Conservation (phyloP, 2,113 vertebrate genomes). For the Prunella himalayana region DNA sequence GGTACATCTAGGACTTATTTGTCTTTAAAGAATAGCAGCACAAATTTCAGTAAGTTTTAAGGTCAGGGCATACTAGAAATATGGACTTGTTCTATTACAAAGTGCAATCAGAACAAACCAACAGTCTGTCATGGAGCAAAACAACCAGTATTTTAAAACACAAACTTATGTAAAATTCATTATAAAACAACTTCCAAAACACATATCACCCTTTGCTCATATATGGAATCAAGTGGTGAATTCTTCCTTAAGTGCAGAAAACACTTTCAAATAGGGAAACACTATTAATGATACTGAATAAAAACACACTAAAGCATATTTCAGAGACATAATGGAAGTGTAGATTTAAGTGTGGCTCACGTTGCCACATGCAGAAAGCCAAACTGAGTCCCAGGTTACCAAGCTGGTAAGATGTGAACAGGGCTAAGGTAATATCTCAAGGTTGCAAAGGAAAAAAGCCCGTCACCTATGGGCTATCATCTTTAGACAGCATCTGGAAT, state of each 20-base stretch:
- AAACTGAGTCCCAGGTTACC: background rate
- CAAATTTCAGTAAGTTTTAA: background rate
- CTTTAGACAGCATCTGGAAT: background rate
- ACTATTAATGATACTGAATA: background rate
- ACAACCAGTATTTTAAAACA: background rate
- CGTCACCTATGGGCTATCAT: background rate
- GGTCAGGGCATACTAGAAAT: background rate
- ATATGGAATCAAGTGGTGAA: background rate
- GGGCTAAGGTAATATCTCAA: background rate
- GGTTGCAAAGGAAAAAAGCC: background rate
- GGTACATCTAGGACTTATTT: rapidly evolving
- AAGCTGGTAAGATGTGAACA: background rate
- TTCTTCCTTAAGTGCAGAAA: background rate
- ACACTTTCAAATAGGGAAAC: background rate
- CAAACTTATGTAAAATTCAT: background rate
- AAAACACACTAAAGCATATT: background rate
- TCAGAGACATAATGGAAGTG: background rate
- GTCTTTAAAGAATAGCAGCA: background rate
- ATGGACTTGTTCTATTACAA: background rate
- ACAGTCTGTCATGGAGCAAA: background rate
- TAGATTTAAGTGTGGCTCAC: background rate
- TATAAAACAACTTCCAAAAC: background rate
- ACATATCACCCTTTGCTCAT: background rate
- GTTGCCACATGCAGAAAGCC: background rate
- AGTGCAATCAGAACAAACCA: background rate